A percentile compares a stretch with the other conserved stretches of the same genome.
These are phyloP conservation scores for Lytechinus pictus DNA, from an alignment of 35 echinoderm and acorn worm species.

Conservation along the genomic window DNA sequence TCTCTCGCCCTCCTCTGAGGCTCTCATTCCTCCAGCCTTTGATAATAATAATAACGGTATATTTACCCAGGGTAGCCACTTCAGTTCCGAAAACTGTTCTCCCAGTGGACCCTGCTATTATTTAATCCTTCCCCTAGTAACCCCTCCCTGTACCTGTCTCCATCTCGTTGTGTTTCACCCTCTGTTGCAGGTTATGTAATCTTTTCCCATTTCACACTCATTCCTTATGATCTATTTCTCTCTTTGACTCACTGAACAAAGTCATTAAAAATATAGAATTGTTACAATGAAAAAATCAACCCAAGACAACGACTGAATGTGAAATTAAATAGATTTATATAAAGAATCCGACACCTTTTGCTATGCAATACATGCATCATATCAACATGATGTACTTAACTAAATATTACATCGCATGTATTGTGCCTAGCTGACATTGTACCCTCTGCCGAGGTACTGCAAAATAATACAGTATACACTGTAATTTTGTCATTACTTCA, in stretches of 20 bases:
- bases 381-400: background rate
- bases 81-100: too few species aligned
- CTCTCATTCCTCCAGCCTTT: too few species aligned
- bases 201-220: background rate
- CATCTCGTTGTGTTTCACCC: background rate
- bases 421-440: background rate
- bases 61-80: too few species aligned
- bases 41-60: too few species aligned
- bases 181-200: background rate
- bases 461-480: background rate
- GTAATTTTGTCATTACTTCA: background rate
- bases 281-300: background rate
- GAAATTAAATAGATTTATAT: conserved; percentile 25
- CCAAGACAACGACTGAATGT: background rate
- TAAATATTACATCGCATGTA: background rate
- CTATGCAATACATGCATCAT: background rate
- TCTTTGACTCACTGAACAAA: background rate
- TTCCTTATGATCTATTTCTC: background rate
- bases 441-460: background rate
- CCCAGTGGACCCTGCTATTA: too few species aligned
- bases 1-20: background rate
- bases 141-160: background rate
- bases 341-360: conserved; percentile 15
- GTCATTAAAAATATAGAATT: background rate
- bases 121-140: too few species aligned